Percentiles rank a stretch among this genome's conserved stretches.
Conservation (phyloP, 64 coral and sea anemone species). For the Trachythela sp. region DNA sequence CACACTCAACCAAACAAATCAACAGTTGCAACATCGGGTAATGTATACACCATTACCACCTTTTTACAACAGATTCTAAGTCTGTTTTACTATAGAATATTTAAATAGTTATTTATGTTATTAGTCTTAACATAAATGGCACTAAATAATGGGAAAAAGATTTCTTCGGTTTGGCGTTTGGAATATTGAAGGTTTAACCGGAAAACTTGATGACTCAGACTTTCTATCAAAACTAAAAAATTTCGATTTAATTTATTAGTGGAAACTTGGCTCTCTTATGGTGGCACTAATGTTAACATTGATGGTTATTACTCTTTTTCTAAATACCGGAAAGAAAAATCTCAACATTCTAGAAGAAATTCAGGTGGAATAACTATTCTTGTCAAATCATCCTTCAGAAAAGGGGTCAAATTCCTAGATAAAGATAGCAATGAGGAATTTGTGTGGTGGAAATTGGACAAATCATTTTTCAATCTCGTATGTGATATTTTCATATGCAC, state of each 20-base stretch:
- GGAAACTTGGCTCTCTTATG: conserved; percentile 42
- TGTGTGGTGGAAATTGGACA: too few relatives aligned
- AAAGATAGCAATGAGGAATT: too few relatives aligned
- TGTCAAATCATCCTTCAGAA: too few relatives aligned
- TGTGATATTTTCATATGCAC: not conserved
- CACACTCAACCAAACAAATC: not conserved
- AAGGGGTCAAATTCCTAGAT: too few relatives aligned
- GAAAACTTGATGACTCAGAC: conserved; percentile 21
- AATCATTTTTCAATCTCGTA: too few relatives aligned
- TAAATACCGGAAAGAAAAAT: conserved; percentile 20
- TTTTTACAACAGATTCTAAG: not conserved
- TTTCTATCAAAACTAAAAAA: conserved; percentile 35
- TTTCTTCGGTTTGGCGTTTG: conserved; percentile 46
- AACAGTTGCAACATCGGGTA: not conserved
- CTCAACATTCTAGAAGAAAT: conserved; percentile 22
- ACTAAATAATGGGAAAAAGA: conserved; percentile 13
- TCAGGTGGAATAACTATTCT: too few relatives aligned
- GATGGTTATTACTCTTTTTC: conserved; percentile 50
- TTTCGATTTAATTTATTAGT: conserved; percentile 49
- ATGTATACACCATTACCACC: not conserved
- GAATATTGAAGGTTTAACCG: conserved; percentile 49
- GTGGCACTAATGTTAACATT: conserved; percentile 6
- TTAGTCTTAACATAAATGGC: too few relatives aligned
- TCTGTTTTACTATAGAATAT: not conserved
- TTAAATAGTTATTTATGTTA: not conserved